Conservation (phyloP, 2,888 invertebrate species). For the Troilus luridus region DNA sequence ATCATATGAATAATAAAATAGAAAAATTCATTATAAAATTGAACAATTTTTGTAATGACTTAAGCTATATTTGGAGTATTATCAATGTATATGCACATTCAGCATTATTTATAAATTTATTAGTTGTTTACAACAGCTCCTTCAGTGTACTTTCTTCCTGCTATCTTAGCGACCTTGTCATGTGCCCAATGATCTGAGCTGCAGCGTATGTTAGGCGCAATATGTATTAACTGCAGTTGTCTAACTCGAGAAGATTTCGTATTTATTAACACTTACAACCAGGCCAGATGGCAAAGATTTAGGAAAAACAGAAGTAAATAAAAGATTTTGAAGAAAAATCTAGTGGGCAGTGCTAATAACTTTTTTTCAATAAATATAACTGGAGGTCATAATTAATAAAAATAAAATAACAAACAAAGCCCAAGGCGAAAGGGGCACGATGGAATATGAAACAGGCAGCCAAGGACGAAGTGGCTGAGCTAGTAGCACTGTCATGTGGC, state of each 20-base stretch:
- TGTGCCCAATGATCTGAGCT: neutral
- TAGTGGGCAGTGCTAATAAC: too few species aligned
- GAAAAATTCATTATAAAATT: too few species aligned
- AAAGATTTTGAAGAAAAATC: too few species aligned
- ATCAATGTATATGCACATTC: neutral
- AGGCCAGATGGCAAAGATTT: neutral
- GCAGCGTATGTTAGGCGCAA: neutral
- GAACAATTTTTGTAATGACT: too few species aligned
- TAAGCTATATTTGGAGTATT: neutral
- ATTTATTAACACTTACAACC: neutral
- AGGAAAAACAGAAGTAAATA: neutral
- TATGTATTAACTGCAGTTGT: neutral
- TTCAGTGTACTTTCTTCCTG: neutral
- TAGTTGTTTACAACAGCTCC: neutral
- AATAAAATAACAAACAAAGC: neutral
- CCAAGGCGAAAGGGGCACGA: neutral
- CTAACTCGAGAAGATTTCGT: neutral
- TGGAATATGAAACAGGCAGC: conserved; percentile 1
- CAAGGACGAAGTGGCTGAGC: neutral
- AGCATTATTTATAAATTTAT: neutral
- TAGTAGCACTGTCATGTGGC: neutral
- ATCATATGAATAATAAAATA: too few species aligned
- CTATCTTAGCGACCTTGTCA: neutral
- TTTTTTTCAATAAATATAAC: neutral
- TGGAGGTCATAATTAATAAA: neutral